Conservation (phyloP, 2,888 invertebrate species). For the Rhagonycha lutea region DNA sequence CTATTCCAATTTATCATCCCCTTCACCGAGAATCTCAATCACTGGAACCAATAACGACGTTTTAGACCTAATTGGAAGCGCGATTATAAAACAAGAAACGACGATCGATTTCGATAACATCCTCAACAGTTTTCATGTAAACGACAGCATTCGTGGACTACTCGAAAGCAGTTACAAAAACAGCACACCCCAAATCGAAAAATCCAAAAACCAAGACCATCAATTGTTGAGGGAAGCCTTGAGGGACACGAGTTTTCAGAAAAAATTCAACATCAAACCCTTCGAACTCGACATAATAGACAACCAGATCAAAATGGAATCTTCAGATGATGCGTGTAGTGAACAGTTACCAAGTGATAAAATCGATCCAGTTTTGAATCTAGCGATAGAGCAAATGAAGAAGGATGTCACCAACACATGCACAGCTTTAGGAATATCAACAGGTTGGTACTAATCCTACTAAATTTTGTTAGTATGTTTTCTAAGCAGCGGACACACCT, state of each 20-base stretch:
- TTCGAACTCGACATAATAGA: constrained; percentile 67
- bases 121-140: constrained; percentile 59
- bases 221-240: constrained; percentile 79
- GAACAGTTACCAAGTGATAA: constrained; percentile 70
- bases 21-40: constrained; percentile 43
- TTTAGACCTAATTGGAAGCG: constrained; percentile 43
- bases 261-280: constrained; percentile 80
- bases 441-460: constrained; percentile 67
- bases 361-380: constrained; percentile 80
- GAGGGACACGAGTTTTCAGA: constrained; percentile 83
- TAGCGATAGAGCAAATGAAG: constrained; percentile 85
- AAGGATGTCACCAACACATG: constrained; percentile 86
- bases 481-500: constrained; percentile 15
- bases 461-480: not conserved
- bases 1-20: constrained; percentile 62
- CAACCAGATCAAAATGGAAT: constrained; percentile 68
- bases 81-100: constrained; percentile 57
- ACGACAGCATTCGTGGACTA: constrained; percentile 40
- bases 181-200: constrained; percentile 35
- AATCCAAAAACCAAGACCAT: constrained; percentile 64
- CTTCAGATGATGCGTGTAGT: constrained; percentile 59
- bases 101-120: constrained; percentile 67
- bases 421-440: constrained; percentile 82
- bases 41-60: constrained; percentile 25
- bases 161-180: constrained; percentile 42